Evolutionary conservation across 2,113 vertebrate genomes (phyloP).

Genomic region (Parus major): DNA sequence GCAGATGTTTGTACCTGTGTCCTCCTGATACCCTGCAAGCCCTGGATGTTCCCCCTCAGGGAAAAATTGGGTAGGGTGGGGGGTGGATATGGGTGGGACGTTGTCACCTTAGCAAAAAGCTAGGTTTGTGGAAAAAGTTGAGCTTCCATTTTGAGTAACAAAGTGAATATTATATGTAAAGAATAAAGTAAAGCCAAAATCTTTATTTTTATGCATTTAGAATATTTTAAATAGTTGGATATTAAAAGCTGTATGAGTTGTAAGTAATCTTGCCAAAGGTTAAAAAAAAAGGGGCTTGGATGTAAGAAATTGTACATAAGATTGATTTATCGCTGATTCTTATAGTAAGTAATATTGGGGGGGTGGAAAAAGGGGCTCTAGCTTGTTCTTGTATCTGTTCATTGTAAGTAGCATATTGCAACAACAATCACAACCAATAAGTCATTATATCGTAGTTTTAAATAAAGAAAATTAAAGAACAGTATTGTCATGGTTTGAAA

Average conservation of each 20-base stretch:
- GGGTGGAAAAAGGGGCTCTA: conserved; percentile 60
- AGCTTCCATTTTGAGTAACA: conserved; percentile 83
- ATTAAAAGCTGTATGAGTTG: conserved; percentile 91
- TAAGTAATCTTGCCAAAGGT: conserved; percentile 99
- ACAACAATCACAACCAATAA: conserved; percentile 76
- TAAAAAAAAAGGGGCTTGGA: conserved; percentile 79
- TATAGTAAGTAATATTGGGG: conserved; percentile 70
- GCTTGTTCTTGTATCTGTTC: conserved; percentile 69
- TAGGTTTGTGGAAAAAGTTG: conserved; percentile 73
- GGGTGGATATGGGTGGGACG: not conserved
- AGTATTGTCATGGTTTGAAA: conserved; percentile 78
- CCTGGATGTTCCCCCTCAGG: conserved; percentile 21
- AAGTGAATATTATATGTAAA: conserved; percentile 80
- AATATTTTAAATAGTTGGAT: conserved; percentile 99
- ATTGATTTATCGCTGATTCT: conserved; percentile 83
- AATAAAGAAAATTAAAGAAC: conserved; percentile 67
- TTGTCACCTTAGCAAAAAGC: conserved; percentile 61
- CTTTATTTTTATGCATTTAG: conserved; percentile 99
- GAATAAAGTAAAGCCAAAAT: conserved; percentile 94
- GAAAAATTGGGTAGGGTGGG: not conserved
- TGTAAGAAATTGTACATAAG: conserved; percentile 88
- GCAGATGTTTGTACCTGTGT: conserved; percentile 35
- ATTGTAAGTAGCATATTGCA: conserved; percentile 79
- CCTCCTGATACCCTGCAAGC: conserved; percentile 15
- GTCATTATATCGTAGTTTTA: conserved; percentile 72